Percentiles rank a stretch among this genome's conserved stretches.
Conservation (phyloP, 2,797 vertebrate genomes). For the Tragopan temminckii region DNA sequence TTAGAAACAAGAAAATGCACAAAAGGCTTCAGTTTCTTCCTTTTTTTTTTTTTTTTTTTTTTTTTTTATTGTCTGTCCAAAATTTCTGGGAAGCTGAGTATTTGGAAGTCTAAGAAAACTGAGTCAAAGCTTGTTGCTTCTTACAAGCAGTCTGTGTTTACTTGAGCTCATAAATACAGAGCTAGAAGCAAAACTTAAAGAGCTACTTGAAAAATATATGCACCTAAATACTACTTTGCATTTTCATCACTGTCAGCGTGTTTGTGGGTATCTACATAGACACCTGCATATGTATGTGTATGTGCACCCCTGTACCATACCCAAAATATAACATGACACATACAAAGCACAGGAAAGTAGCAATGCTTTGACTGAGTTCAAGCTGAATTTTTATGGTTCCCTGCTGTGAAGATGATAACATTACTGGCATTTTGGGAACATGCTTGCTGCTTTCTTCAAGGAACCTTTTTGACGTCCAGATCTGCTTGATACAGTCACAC, state of each 20-base stretch:
- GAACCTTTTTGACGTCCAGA: neutral
- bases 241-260: neutral
- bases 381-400: neutral
- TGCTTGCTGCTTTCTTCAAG: neutral
- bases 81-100: neutral
- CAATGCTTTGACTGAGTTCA: neutral
- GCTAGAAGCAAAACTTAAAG: neutral
- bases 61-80: neutral
- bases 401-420: neutral
- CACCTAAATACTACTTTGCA: neutral
- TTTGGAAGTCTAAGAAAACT: neutral
- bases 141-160: neutral
- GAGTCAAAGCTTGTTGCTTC: neutral
- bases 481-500: neutral
- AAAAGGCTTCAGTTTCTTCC: neutral
- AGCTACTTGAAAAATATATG: neutral
- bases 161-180: neutral
- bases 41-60: neutral
- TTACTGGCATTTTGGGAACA: neutral
- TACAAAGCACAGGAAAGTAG: neutral
- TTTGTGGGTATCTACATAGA: neutral
- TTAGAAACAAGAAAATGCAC: neutral
- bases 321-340: neutral
- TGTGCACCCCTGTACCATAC: accelerated
- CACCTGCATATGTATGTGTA: neutral